Percentiles rank a stretch among this genome's conserved stretches.
These are phyloP conservation scores for Laodelphax striatellus DNA, from an alignment of 1,140 invertebrate species.

Conservation along the genomic window DNA sequence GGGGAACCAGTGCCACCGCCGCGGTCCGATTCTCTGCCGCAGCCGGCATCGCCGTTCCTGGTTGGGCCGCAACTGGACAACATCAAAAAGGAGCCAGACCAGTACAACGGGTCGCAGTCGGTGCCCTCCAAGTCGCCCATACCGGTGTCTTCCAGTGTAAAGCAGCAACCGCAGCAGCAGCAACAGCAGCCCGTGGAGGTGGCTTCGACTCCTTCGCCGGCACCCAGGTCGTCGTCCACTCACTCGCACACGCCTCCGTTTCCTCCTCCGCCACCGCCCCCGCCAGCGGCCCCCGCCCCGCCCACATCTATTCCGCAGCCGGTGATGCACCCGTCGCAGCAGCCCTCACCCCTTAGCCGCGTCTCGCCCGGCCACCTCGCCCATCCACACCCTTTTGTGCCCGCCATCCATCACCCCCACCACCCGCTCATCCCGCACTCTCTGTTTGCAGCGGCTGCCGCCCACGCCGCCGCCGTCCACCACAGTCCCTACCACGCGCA, in stretches of 20 bases:
- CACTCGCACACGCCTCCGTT: conserved; percentile 21
- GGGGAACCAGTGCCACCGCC: background rate
- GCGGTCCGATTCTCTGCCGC: conserved; percentile 11
- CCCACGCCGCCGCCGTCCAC: conserved; percentile 35
- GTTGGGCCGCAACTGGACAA: conserved; percentile 46
- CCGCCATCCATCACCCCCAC: conserved; percentile 51
- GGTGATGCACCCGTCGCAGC: conserved; percentile 54
- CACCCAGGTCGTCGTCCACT: conserved; percentile 18
- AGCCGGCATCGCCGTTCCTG: conserved; percentile 15
- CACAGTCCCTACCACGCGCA: conserved; percentile 47
- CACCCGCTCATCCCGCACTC: conserved; percentile 56
- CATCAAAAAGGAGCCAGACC: conserved; percentile 62
- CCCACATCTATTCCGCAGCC: conserved; percentile 53
- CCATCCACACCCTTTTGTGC: conserved; percentile 47
- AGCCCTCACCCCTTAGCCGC: conserved; percentile 40
- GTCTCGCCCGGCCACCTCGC: conserved; percentile 42
- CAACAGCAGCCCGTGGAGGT: conserved; percentile 17
- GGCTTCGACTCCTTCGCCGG: conserved; percentile 29
- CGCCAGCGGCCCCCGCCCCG: conserved; percentile 32
- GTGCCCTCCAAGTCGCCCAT: conserved; percentile 29
- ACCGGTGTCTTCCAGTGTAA: too few species aligned
- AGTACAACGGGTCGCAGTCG: conserved; percentile 31
- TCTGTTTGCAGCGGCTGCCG: conserved; percentile 45
- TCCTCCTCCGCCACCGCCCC: conserved; percentile 27
- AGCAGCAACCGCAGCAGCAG: conserved; percentile 21